Evolutionary conservation across 1,140 invertebrate genomes (phyloP), one percentile per base, ranked within the genome.

Genomic region (Globodera ellingtonae): DNA sequence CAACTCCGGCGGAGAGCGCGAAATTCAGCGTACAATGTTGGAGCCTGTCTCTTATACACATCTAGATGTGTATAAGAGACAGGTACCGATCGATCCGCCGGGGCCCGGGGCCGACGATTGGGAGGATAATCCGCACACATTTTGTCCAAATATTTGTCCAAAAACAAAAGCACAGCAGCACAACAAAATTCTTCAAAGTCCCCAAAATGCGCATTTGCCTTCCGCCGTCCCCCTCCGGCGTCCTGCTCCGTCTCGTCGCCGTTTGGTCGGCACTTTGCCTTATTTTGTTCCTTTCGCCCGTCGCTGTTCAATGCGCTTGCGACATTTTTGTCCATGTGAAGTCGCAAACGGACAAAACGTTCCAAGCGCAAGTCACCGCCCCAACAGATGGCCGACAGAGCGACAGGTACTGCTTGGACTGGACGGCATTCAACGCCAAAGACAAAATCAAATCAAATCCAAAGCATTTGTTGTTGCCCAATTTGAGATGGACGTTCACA

Each of bases 271-370:
- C 18, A 4, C 18, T 62, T 62, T 62, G 56, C 56, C 18, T 62
- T 10, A 18, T 62, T 62, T 52, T 9, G 7, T 15, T 62, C 56
- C 13, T 62, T 62, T 15, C 15, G 13, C 5, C 56, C 15, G 56
- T 18, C 56, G 6, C 56, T 18, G 56, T 62, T 18, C 44, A 7
- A 8, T 52, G 35, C 56, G 46, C 56, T 10, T 75, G 73, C 46
- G 73, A 75, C 46, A 75, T 75, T n/a, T 46, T 75, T 35, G 48
- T 75, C 46, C 73, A 75, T 47, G 18, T 75, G 18, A 75, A 75
- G 65, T 75, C 73, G 46, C 6, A 62, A 18, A 75, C 50, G 56
- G n/a, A 75, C 46, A 24, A 44, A 6, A 35, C 48, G 21, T 75
- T 75, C 46, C 18, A 21, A 62, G 73, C 73, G 18, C 56, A 75